phyloP scores from a whole-genome alignment of 2,888 invertebrate genomes.

The Masnerella sp. region DNA sequence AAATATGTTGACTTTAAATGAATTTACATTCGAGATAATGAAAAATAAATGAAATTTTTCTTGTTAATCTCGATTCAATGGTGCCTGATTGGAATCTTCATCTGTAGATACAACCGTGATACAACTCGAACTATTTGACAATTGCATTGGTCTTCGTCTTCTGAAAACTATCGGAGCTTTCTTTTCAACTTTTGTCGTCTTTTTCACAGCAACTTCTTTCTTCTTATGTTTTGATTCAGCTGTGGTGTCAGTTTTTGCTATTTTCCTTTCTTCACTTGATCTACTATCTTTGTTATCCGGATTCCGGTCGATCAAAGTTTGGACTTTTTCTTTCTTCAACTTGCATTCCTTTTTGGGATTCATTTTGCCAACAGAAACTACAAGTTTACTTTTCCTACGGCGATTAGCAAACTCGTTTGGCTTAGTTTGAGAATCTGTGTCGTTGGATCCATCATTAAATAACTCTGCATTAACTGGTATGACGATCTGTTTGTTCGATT shows the following conservation, averaged over 20 bases:
- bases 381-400: constrained; percentile 25
- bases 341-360: constrained; percentile 32
- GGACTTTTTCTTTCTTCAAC: constrained; percentile 30
- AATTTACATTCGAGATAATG: too few relatives aligned
- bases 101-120: constrained; percentile 62
- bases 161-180: constrained; percentile 57
- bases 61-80: too few relatives aligned
- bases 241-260: not conserved
- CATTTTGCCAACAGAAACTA: constrained; percentile 32
- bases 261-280: not conserved
- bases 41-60: too few relatives aligned
- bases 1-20: too few relatives aligned
- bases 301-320: constrained; percentile 21
- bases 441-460: not conserved
- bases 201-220: not conserved
- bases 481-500: not conserved
- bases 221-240: constrained; percentile 7
- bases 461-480: not conserved
- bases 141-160: constrained; percentile 29
- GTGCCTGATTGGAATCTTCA: not conserved
- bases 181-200: constrained; percentile 8
- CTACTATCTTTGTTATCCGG: constrained; percentile 1
- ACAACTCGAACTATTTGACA: constrained; percentile 54
- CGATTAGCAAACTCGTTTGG: not conserved
- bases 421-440: not conserved